Evolutionary conservation across 2,888 invertebrate species (phyloP), one percentile per base, ranked within the genome.

Genomic region (Argyresthia albistria): DNA sequence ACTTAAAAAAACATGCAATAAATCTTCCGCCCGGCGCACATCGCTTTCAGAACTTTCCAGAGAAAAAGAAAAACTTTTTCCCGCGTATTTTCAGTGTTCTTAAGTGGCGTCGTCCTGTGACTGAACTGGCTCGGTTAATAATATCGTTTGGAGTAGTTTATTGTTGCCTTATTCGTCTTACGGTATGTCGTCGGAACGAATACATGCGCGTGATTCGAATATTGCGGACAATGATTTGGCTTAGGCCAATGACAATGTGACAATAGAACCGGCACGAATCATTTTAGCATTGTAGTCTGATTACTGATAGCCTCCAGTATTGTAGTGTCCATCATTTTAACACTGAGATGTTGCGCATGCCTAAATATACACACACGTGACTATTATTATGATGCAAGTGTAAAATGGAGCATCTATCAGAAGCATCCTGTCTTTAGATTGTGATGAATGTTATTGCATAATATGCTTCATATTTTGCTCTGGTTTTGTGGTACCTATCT

Each of bases 101-200:
- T 45, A 46, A 15, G 9, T 15, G 48, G 65, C 78, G 76, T 70
- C 77, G 77, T 80, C 79, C 78, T 76, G 66, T 70, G 70, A 63
- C 70, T 65, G 66, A 67, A 73, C 69, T 71, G 66, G 66, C 60
- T 57, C 60, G 66, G 69, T 65, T 75, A 80, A 78, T 80, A 81
- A 76, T 76, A 75, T 68, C 60, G 65, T 69, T 69, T 56, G 60
- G 63, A 62, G 66, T 65, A 65, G 59, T 63, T 69, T 72, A 73
- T 74, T 79, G 80, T 77, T 66, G 66, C 81, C 83, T 75, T 80
- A 80, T 80, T 76, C 66, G 76, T 77, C 65, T 74, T 83, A 84
- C 86, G 84, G 84, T 87, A 82, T 76, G 84, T 80, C 77, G 84
- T 80, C 77, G 84, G 80, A 83, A 79, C 73, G 76, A 80, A 87